Percentiles rank a stretch among this genome's conserved stretches.
Conservation (phyloP, 2,113 vertebrate species). For the Actinemys pallida region DNA sequence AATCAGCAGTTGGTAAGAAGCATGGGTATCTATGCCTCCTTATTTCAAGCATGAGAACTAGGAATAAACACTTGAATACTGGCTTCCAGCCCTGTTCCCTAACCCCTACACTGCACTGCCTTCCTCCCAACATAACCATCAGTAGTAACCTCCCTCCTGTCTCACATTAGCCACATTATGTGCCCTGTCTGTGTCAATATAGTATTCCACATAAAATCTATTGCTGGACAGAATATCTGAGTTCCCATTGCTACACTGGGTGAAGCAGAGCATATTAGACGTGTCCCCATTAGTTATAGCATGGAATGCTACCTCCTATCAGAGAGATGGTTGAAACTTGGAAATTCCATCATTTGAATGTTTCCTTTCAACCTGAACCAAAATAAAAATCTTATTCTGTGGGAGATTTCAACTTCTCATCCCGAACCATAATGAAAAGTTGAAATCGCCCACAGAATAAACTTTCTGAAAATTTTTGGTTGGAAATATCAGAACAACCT, state of each 20-base stretch:
- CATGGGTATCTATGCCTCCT: background rate
- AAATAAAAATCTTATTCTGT: background rate
- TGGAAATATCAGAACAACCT: background rate
- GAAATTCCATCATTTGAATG: background rate
- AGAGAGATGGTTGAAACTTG: background rate
- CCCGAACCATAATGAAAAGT: background rate
- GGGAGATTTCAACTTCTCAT: background rate
- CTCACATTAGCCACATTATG: background rate
- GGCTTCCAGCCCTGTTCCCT: background rate
- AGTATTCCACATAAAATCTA: background rate
- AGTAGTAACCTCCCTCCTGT: background rate
- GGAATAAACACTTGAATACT: background rate
- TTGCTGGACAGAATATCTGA: background rate
- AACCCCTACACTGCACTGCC: background rate
- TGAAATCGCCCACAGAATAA: background rate
- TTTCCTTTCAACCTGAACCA: background rate
- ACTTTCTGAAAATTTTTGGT: background rate
- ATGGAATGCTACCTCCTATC: background rate
- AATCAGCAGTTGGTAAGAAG: background rate
- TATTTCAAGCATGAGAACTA: background rate
- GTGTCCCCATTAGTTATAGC: background rate
- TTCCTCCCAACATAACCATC: background rate
- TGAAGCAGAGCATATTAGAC: accelerated
- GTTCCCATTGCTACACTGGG: background rate
- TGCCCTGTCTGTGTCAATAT: background rate